Base-by-base conservation (phyloP, 2,888 invertebrate species). In the Allolobophora icterica region DNA sequence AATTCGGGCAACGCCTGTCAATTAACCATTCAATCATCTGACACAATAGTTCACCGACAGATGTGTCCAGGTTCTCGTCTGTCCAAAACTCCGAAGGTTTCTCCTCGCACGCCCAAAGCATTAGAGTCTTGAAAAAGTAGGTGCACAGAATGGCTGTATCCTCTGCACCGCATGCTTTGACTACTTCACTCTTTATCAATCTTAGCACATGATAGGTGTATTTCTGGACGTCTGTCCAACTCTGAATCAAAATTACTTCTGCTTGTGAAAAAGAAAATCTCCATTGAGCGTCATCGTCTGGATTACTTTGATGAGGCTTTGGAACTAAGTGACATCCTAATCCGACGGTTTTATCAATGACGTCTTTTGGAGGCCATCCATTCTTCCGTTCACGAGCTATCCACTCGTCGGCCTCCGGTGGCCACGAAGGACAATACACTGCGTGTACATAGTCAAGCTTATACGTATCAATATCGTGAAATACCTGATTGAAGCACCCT, bases 261-360 rank as follows among this genome's bases (percentile, higher is more conserved):
- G 71, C 71, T n/a, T 71, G 71, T 71, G 71, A 71, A n/a, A 71
- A 71, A 6, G 71, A 71, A 71, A n/a, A 71, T 71, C 71, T 71
- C 71, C 71, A 71, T n/a, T 71, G 71, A 71, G 30, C n/a, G 71
- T 8, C 30, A 8, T 71, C 71, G 1, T n/a, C 71, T 71, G 71
- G 71, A 71, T 13, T 71, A 11, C 71, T 71, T n/a, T 71, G 71
- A n/a, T 71, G 71, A 30, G 71, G 71, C 71, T 71, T 71, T 71
- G 71, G n/a, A 30, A 71, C 71, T 11, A 71, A n/a, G n/a, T 71
- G 71, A 71, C 71, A 71, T 30, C 71, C 71, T 0, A 71, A 71
- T 71, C 71, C 71, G 30, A 71, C 71, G 71, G n/a, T n/a, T 71
- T 71, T 71, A 71, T 71, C 71, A 71, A 71, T n/a, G 71, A 71